A percentile compares a stretch with the other conserved stretches of the same genome.
These are phyloP conservation scores for Athalia cordata DNA, from an alignment of 2,888 invertebrate genomes.

Conservation along the genomic window DNA sequence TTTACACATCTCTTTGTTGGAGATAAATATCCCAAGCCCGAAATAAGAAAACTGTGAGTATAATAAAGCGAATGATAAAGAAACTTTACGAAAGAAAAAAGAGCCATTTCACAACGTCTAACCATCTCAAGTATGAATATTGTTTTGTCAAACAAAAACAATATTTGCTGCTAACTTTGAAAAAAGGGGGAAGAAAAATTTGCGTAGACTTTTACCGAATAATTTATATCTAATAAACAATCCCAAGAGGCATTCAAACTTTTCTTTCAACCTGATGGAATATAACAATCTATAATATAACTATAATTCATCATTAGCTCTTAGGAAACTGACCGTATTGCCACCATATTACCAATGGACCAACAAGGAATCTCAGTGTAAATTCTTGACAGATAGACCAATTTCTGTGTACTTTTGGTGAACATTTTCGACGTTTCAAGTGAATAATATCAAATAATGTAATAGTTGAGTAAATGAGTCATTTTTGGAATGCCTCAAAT, in stretches of 20 bases:
- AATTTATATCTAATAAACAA: constrained; percentile 14
- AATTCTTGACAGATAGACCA: too few species aligned
- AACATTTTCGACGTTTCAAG: too few species aligned
- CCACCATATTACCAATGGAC: too few species aligned
- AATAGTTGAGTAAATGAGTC: too few species aligned
- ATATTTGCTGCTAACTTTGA: neutral
- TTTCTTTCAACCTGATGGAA: neutral
- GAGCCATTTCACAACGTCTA: constrained; percentile 1
- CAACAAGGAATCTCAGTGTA: too few species aligned
- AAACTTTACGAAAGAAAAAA: constrained; percentile 7
- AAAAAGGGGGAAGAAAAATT: neutral
- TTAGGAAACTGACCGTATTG: neutral
- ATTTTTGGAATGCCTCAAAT: too few species aligned
- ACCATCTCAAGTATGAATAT: constrained; percentile 9
- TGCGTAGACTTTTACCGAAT: neutral
- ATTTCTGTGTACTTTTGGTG: too few species aligned
- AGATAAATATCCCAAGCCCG: constrained; percentile 3
- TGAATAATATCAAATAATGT: too few species aligned
- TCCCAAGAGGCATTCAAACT: constrained; percentile 6
- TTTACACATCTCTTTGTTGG: constrained; percentile 26
- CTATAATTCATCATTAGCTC: neutral
- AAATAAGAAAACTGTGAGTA: neutral
- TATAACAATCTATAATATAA: neutral
- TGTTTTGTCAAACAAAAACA: neutral
- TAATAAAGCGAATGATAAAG: constrained; percentile 1